phyloP scores from a whole-genome alignment of 2,113 vertebrate genomes.

The Pseudois nayaur region DNA sequence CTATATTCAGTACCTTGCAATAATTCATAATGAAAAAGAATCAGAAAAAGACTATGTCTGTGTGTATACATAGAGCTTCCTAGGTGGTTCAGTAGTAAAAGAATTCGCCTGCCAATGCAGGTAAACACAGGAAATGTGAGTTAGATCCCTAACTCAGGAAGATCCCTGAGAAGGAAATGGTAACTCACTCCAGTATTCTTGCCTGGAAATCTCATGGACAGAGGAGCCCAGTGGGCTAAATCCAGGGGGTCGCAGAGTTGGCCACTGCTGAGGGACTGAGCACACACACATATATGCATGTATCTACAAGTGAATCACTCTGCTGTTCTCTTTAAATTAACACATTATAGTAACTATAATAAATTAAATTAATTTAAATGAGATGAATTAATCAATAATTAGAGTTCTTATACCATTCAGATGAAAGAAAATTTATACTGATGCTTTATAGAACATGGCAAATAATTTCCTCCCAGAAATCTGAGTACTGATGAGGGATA shows the following conservation, averaged over 20 bases:
- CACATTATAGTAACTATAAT: background rate
- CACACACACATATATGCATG: background rate
- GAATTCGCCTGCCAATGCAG: background rate
- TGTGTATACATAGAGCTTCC: background rate
- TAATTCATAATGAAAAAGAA: background rate
- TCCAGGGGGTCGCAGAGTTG: background rate
- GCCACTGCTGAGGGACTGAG: background rate
- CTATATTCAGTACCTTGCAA: background rate
- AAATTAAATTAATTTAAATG: background rate
- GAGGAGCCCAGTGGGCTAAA: background rate
- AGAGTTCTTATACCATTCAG: background rate
- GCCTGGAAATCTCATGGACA: background rate
- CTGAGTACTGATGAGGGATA: background rate
- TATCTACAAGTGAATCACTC: background rate
- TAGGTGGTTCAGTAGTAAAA: background rate
- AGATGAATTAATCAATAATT: background rate
- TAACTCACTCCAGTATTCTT: background rate
- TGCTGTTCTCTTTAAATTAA: background rate
- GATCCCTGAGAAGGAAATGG: background rate
- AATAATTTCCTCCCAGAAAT: background rate
- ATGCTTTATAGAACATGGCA: slow-evolving; percentile 23
- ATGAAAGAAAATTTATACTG: background rate
- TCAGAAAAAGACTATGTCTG: background rate
- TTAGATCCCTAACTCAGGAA: background rate
- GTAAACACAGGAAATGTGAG: background rate